Evolutionary conservation across 1,140 invertebrate genomes (phyloP).

Genomic region (Bombus waltoni): DNA sequence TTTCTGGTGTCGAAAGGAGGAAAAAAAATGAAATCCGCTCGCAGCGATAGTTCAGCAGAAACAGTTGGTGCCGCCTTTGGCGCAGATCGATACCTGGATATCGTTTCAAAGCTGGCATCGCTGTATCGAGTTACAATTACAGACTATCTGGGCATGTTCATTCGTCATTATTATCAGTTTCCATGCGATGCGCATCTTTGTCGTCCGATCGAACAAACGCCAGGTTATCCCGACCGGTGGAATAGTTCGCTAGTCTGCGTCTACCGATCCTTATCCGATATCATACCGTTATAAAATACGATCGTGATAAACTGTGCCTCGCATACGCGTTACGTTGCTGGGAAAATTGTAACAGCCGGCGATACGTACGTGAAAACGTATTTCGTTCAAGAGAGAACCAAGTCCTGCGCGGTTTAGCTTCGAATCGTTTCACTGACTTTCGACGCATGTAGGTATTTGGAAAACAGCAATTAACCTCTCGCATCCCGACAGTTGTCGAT

Average conservation of each 20-base stretch:
- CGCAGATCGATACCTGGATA: conserved; percentile 28
- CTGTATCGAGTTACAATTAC: conserved; percentile 33
- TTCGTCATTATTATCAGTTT: conserved; percentile 45
- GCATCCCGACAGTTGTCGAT: background rate
- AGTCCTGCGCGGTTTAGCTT: too few relatives aligned
- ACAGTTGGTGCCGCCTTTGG: background rate
- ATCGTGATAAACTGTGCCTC: background rate
- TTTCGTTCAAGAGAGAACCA: background rate
- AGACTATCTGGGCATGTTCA: conserved; percentile 19
- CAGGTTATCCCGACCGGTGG: background rate
- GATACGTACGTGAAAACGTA: background rate
- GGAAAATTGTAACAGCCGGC: background rate
- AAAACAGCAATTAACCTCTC: background rate
- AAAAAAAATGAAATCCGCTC: background rate
- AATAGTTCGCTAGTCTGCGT: background rate
- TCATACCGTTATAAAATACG: background rate
- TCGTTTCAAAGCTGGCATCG: conserved; percentile 21
- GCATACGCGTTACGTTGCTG: background rate
- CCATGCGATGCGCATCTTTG: conserved; percentile 25
- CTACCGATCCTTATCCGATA: background rate
- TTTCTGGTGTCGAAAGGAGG: too few relatives aligned
- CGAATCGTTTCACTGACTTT: too few relatives aligned
- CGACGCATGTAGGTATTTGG: too few relatives aligned
- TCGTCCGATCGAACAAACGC: conserved; percentile 28
- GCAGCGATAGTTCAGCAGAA: background rate